These are phyloP conservation scores for Cephus pulcher DNA, from an alignment of 2,888 invertebrate species.

Conservation along the genomic window DNA sequence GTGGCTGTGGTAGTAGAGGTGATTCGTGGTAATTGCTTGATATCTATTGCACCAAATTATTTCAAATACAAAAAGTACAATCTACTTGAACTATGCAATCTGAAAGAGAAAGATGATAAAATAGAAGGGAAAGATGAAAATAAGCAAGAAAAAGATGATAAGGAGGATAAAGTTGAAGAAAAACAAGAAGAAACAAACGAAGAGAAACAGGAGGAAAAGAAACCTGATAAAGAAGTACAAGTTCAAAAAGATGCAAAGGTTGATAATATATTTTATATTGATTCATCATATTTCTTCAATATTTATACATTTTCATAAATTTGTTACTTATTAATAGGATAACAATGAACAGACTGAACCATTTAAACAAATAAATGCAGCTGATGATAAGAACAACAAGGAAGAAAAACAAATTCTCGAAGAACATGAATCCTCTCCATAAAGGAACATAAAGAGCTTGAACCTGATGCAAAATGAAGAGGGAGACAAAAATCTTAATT, in stretches of 20 bases:
- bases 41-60: slow-evolving; percentile 85
- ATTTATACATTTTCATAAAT: not conserved
- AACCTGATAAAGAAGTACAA: not conserved
- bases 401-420: not conserved
- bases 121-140: slow-evolving; percentile 14
- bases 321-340: not conserved
- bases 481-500: not conserved
- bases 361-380: not conserved
- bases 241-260: not conserved
- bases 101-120: slow-evolving; percentile 22
- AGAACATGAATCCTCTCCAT: not conserved
- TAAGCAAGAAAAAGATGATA: not conserved
- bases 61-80: slow-evolving; percentile 86
- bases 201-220: slow-evolving; percentile 1
- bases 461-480: not conserved
- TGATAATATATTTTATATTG: not conserved
- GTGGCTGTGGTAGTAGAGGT: slow-evolving; percentile 86
- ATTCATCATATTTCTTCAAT: not conserved
- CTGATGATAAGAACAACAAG: not conserved
- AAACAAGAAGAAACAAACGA: not conserved
- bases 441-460: not conserved
- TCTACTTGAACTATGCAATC: slow-evolving; percentile 72
- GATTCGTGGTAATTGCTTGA: slow-evolving; percentile 81
- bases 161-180: not conserved
- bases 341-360: not conserved